phyloP scores from a whole-genome alignment of 2,888 invertebrate genomes.

The Hoplodrina ambigua region DNA sequence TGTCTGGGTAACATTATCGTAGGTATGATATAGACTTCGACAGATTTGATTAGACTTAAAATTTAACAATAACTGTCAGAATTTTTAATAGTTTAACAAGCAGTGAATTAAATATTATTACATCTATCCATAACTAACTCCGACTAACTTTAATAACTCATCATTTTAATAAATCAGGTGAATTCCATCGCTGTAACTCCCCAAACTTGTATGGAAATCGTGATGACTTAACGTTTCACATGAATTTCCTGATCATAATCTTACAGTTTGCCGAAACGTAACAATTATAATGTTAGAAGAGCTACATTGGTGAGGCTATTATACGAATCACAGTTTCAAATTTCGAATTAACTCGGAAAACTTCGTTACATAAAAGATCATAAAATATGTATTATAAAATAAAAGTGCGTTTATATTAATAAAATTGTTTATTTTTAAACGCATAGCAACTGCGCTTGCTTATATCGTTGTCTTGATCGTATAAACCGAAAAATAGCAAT shows the following conservation, averaged over 20 bases:
- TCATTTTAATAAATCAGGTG: neutral
- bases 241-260: neutral
- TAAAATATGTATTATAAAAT: too few species aligned
- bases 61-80: neutral
- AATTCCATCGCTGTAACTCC: neutral
- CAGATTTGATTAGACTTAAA: neutral
- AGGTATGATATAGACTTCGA: neutral
- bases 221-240: neutral
- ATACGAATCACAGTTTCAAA: conserved; percentile 8
- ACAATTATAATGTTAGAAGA: neutral
- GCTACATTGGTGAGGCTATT: neutral
- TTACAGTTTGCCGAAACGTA: neutral
- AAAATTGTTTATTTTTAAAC: too few species aligned
- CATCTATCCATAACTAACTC: neutral
- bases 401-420: neutral
- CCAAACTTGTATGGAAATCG: neutral
- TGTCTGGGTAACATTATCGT: conserved; percentile 44
- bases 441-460: too few species aligned
- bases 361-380: neutral
- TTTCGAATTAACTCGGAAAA: too few species aligned
- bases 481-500: too few species aligned
- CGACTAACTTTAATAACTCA: neutral
- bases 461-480: too few species aligned
- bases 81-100: too few species aligned
- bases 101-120: too few species aligned